Conservation (phyloP, 2,797 vertebrate species). For the Staurois parvus region DNA sequence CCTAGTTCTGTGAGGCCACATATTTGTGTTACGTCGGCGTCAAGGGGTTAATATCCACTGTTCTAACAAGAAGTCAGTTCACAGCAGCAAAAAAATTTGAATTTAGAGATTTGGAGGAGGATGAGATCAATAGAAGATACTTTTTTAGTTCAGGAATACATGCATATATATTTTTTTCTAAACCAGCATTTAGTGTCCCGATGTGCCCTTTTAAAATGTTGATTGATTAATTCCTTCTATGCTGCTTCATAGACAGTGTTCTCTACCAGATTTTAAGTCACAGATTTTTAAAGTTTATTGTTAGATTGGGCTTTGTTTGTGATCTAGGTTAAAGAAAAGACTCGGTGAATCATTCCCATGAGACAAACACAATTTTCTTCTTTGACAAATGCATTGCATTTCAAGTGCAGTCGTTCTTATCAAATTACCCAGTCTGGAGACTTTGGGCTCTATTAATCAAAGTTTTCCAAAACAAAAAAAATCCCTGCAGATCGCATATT, state of each 20-base stretch:
- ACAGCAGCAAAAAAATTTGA: no score
- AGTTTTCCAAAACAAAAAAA: slow-evolving; percentile 27
- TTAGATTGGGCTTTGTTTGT: not conserved
- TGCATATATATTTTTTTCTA: no score
- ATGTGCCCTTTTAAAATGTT: no score
- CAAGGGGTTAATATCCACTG: no score
- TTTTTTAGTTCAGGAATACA: no score
- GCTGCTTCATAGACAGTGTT: not conserved
- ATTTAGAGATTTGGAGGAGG: no score
- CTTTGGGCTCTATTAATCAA: slow-evolving; percentile 50
- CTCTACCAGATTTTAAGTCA: not conserved
- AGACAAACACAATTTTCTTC: slow-evolving; percentile 44
- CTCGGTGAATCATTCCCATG: not conserved
- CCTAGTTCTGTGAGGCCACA: no score
- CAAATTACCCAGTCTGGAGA: slow-evolving; percentile 35
- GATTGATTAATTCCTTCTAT: no score
- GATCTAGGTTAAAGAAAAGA: not conserved
- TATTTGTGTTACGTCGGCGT: no score
- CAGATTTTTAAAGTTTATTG: not conserved
- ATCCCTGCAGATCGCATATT: slow-evolving; percentile 16
- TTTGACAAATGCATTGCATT: slow-evolving; percentile 32
- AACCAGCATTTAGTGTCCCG: no score
- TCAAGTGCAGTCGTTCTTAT: slow-evolving; percentile 19
- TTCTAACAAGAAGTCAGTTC: no score
- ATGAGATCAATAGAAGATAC: no score